Evolutionary conservation across 2,797 vertebrate species (phyloP), one percentile per base, ranked within the genome.

Genomic region (Hippoglossus hippoglossus): DNA sequence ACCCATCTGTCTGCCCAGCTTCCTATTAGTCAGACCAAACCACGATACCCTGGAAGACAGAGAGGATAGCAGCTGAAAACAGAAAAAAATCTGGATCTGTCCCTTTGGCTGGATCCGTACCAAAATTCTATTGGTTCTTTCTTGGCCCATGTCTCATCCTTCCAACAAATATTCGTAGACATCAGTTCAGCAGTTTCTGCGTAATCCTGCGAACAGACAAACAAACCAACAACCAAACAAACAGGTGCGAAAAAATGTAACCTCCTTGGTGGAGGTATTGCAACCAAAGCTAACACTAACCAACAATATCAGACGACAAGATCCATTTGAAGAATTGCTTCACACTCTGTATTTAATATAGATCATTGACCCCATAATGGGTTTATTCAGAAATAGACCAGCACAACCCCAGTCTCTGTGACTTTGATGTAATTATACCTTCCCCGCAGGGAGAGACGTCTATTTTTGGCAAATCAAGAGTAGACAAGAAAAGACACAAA

Each of bases 341-440:
- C 71, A 67, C 54, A 79, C 39, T 71, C 44, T 66, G 70, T 81
- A 86, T 89, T 81, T 87, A 85, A 82, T 68, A 44, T 59, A 73
- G 67, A 79, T 77, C 67, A 75, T 58, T 82, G 81, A 77, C 80
- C 70, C 25, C 58, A 49, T 84, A 70, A 81, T 77, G 26, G 73
- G 67, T 69, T 81, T 63, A 84, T 71, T 68, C 36, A 73, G 70
- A 90, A 89, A 90, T 83, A 59, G 75, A 88, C 54, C 65, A 58
- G 41, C 81, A 44, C 41, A 44, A 18, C 41, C 15, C 41, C 68
- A 51, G 22, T 63, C 66, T 81, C 50, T 75, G 75, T 71, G 39
- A 65, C 52, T 85, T 80, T 80, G 67, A 84, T 83, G 75, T 92
- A 92, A 91, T 93, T 87, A 87, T 83, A 90, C 80, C 64, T 74